These are phyloP conservation scores for Calameuta pallipes DNA, from an alignment of 2,888 invertebrate species.

Conservation along the genomic window DNA sequence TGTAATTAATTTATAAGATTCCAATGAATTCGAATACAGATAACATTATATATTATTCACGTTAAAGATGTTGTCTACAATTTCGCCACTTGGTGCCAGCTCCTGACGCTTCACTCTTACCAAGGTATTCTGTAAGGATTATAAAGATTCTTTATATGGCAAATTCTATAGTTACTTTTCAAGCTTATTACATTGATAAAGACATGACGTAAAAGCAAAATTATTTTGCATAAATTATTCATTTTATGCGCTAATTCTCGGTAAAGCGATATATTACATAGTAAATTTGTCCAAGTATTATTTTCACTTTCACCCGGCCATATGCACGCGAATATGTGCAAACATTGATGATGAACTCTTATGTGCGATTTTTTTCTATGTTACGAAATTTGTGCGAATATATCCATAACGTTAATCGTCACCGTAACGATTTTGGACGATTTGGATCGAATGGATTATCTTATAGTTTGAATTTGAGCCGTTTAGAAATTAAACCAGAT, in stretches of 20 bases:
- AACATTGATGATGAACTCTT: background rate
- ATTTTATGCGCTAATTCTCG: background rate
- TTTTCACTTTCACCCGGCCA: background rate
- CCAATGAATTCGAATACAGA: background rate
- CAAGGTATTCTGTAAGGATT: conserved; percentile 31
- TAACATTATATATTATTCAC: conserved; percentile 37
- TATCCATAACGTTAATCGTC: no score
- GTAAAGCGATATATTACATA: background rate
- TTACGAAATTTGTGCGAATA: no score
- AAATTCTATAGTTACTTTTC: background rate
- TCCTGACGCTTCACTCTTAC: conserved; percentile 39
- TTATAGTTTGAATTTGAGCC: no score
- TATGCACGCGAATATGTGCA: background rate
- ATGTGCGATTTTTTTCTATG: background rate
- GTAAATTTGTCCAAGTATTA: background rate
- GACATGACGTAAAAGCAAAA: background rate
- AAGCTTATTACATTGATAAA: background rate
- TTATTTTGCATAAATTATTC: background rate
- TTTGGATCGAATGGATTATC: no score
- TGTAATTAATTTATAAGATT: background rate
- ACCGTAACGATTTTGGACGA: no score
- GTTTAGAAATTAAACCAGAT: no score
- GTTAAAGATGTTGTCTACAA: conserved; percentile 52
- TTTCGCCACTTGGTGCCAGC: conserved; percentile 24
- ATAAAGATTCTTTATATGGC: background rate